Conservation (phyloP, 2,113 vertebrate genomes). For the Macrotus californicus region DNA sequence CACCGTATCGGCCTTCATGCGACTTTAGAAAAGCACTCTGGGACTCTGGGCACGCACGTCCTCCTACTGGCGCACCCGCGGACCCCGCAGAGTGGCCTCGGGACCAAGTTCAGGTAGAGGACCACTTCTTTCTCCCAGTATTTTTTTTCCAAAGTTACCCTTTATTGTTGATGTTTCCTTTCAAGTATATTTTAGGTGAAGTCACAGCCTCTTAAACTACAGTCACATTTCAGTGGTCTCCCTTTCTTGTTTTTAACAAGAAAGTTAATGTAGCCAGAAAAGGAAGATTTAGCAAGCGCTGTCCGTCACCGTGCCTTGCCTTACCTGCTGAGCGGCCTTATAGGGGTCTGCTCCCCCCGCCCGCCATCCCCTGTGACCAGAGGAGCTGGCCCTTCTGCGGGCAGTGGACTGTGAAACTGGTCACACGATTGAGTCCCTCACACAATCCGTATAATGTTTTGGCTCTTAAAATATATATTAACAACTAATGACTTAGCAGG, state of each 20-base stretch:
- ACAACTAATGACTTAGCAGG: background rate
- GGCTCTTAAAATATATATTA: background rate
- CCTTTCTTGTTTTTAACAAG: slow-evolving; percentile 6
- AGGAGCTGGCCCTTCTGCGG: background rate
- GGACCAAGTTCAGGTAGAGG: no score
- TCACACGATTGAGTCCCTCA: background rate
- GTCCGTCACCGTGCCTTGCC: background rate
- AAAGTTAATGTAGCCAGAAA: background rate
- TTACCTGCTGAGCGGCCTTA: background rate
- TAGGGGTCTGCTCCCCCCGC: background rate
- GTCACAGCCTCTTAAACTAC: no score
- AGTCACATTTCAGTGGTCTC: background rate
- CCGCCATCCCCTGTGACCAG: background rate
- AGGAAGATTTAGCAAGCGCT: background rate
- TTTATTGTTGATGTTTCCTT: no score
- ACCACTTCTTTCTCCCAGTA: no score
- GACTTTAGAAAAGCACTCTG: background rate
- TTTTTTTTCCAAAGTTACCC: no score
- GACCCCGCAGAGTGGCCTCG: no score
- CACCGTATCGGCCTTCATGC: background rate
- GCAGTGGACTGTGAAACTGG: background rate
- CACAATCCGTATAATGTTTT: background rate
- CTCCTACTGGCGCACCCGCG: no score
- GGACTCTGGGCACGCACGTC: background rate
- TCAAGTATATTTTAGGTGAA: no score